Evolutionary conservation across 2,888 invertebrate genomes (phyloP).

Genomic region (Apodemia zela): DNA sequence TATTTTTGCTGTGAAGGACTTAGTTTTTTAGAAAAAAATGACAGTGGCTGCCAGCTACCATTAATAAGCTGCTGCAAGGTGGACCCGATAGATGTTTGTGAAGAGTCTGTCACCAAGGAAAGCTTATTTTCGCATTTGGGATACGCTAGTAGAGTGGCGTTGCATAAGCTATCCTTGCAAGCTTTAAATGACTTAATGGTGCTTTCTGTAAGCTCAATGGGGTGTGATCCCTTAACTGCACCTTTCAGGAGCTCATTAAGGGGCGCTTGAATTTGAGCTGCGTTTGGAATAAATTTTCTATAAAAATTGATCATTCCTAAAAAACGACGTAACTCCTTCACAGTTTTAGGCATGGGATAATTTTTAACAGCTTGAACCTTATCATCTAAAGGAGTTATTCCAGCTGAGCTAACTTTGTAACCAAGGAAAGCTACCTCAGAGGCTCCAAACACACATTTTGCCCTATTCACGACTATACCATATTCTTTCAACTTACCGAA

Average conservation of each 20-base stretch:
- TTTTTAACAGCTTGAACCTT: neutral
- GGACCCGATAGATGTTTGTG: neutral
- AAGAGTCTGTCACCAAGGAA: neutral
- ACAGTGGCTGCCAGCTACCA: neutral
- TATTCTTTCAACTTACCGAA: neutral
- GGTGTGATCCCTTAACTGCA: neutral
- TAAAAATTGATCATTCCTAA: neutral
- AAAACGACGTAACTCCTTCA: neutral
- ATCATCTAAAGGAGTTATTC: neutral
- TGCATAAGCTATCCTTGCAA: neutral
- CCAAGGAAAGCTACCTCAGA: neutral
- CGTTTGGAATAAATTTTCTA: neutral
- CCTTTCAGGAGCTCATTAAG: constrained; percentile 1
- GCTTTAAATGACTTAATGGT: neutral
- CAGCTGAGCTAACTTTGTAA: no score
- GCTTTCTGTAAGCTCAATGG: neutral
- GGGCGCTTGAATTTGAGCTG: neutral
- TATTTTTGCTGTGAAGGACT: neutral
- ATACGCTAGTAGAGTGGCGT: neutral
- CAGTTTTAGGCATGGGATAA: neutral
- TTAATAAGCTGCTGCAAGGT: neutral
- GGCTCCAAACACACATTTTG: neutral
- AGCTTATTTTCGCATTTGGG: neutral
- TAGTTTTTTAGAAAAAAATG: neutral
- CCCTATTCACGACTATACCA: neutral